phyloP scores from a whole-genome alignment of 2,113 vertebrate genomes.

The Sinocyclocheilus anophthalmus region DNA sequence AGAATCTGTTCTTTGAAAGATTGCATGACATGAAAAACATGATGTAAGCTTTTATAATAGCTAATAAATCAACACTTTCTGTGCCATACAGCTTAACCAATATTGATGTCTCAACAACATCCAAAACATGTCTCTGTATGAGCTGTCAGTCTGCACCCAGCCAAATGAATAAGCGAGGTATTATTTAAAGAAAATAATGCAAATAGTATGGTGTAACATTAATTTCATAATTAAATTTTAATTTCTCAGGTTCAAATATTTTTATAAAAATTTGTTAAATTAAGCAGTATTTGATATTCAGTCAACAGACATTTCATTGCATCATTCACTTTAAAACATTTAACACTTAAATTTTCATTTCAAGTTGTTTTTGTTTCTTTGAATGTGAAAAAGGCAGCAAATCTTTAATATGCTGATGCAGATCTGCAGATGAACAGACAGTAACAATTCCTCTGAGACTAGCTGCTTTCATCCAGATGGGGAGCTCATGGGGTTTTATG shows the following conservation, averaged over 20 bases:
- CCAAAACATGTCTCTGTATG: background rate
- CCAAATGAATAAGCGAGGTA: background rate
- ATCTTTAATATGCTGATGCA: constrained; percentile 16
- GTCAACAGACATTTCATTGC: no score
- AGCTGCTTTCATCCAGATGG: background rate
- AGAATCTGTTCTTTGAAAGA: background rate
- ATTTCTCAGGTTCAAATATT: background rate
- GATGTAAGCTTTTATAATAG: background rate
- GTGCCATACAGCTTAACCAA: background rate
- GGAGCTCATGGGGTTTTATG: constrained; percentile 4
- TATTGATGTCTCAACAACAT: background rate
- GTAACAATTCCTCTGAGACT: constrained; percentile 25
- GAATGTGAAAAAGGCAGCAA: background rate
- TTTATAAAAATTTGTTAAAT: background rate
- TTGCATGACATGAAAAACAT: background rate
- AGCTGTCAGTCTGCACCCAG: background rate
- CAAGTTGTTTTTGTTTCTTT: background rate
- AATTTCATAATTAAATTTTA: background rate
- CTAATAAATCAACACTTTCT: background rate
- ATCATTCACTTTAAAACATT: background rate
- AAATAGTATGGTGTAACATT: background rate
- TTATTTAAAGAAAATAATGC: no score
- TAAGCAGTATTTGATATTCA: background rate
- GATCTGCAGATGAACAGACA: constrained; percentile 18
- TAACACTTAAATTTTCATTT: background rate